Evolutionary conservation across 2,797 vertebrate genomes (phyloP), one percentile per base, ranked within the genome.

Genomic region (Dendrocincla tyrannina): DNA sequence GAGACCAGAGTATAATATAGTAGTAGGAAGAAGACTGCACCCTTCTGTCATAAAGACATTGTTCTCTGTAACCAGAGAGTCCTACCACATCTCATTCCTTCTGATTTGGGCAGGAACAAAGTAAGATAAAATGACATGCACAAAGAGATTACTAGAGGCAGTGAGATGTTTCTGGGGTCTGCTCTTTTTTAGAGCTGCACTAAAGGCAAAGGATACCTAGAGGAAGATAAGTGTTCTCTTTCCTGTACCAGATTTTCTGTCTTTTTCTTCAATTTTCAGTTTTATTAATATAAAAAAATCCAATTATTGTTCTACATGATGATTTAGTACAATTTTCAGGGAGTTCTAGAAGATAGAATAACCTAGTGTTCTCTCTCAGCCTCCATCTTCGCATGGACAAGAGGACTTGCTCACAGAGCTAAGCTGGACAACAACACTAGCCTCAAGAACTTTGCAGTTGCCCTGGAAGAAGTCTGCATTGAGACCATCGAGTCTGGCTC

Each of bases 401-500:
- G 99, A 88, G 99, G 99, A 18, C 97, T 99, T 17, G 98, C 99
- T 66, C 99, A 99, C 96, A 98, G 99, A 91, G 99, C 99, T 3
- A 98, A 99, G 95, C 98, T 99, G 93, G 99, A 99, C 97, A 97
- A 97, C 85, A 99, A 99, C 53, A 6, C 91, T 3, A 98, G 98
- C 88, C 98, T 99, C 55, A 94, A 97, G 24, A 97, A 97, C 47
- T 99, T 99, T 90, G 97, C 99, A 7, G 97, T 98, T 84, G 98
- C 98, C 4, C 97, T 99, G 96, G 99, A 99, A 96, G 98, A 99
- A 7, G 99, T 99, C 58, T 99, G 99, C 85, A 49, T 99, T 18
- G 99, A 99, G 97, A 99, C 99, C 94, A 99, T 99, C 4, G 99
- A 99, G 97, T 99, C 99, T 47, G 99, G 99, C 59, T 99, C 98